These are phyloP conservation scores for Pemphigus obesinymphae DNA, from an alignment of 1,140 invertebrate genomes.

Conservation along the genomic window DNA sequence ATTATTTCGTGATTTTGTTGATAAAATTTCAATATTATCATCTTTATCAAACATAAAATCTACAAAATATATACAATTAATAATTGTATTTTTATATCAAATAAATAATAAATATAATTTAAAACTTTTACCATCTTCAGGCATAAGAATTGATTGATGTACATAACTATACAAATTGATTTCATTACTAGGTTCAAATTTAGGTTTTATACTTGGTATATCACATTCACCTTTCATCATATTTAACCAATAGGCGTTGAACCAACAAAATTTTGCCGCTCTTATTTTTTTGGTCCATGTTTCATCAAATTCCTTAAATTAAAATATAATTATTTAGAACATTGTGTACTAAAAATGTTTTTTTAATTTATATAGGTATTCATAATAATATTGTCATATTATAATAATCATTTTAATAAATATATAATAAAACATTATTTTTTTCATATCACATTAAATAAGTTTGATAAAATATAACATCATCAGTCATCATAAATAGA, in stretches of 20 bases:
- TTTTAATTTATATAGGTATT: background rate
- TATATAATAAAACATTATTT: too few species aligned
- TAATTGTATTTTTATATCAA: background rate
- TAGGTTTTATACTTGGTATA: slow-evolving; percentile 54
- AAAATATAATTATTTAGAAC: background rate
- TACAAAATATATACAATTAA: background rate
- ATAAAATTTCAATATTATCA: slow-evolving; percentile 52
- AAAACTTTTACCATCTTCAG: slow-evolving; percentile 55
- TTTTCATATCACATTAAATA: too few species aligned
- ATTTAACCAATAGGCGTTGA: slow-evolving; percentile 96
- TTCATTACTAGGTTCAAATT: slow-evolving; percentile 59
- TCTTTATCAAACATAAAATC: slow-evolving; percentile 51
- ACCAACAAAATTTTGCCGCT: slow-evolving; percentile 89
- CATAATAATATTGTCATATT: too few species aligned
- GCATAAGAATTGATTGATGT: slow-evolving; percentile 63
- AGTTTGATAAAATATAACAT: too few species aligned
- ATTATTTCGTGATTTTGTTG: slow-evolving; percentile 53
- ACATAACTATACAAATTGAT: slow-evolving; percentile 69
- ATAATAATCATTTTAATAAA: too few species aligned
- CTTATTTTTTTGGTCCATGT: slow-evolving; percentile 90
- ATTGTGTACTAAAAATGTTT: background rate
- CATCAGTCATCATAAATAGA: too few species aligned
- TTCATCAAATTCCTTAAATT: slow-evolving; percentile 69
- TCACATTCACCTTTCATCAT: slow-evolving; percentile 74
- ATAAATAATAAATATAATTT: slow-evolving; percentile 23